Percentiles rank a stretch among this genome's conserved stretches.
These are phyloP conservation scores for Mastomys coucha DNA, from an alignment of 2,113 vertebrate species.

Conservation along the genomic window DNA sequence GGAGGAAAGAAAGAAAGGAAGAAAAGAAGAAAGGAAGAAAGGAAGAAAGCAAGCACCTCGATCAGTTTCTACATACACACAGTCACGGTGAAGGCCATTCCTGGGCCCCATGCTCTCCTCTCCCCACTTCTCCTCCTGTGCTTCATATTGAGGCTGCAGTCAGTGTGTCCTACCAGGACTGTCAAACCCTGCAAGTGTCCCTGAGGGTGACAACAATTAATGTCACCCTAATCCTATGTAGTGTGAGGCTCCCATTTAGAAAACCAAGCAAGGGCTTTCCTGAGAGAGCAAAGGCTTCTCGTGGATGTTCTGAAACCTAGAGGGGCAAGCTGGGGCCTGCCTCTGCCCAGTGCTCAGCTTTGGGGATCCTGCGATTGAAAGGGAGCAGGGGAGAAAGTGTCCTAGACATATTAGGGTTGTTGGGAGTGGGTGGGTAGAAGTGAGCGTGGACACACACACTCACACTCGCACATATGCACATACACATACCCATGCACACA, in stretches of 20 bases:
- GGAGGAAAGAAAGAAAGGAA: no score
- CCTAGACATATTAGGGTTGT: not conserved
- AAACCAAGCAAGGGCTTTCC: not conserved
- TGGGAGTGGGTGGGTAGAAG: no score
- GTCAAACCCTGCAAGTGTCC: not conserved
- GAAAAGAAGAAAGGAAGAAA: no score
- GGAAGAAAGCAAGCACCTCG: not conserved
- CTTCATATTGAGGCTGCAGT: not conserved
- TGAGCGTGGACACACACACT: not conserved
- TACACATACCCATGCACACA: no score
- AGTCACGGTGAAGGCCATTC: not conserved
- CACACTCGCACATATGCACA: not conserved
- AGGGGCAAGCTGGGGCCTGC: not conserved
- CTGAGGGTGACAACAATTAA: not conserved
- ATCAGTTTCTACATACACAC: not conserved
- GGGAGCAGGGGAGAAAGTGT: rapidly evolving
- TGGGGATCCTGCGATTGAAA: not conserved
- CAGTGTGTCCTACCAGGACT: not conserved
- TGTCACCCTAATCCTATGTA: not conserved
- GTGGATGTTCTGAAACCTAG: not conserved
- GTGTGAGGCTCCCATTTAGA: not conserved
- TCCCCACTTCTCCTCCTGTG: not conserved
- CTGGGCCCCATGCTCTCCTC: not conserved
- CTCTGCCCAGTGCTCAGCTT: no score
- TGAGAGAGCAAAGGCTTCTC: not conserved